A percentile compares a stretch with the other conserved stretches of the same genome.
Conservation (phyloP, 2,888 invertebrate genomes). For the Troides oblongomaculatus region DNA sequence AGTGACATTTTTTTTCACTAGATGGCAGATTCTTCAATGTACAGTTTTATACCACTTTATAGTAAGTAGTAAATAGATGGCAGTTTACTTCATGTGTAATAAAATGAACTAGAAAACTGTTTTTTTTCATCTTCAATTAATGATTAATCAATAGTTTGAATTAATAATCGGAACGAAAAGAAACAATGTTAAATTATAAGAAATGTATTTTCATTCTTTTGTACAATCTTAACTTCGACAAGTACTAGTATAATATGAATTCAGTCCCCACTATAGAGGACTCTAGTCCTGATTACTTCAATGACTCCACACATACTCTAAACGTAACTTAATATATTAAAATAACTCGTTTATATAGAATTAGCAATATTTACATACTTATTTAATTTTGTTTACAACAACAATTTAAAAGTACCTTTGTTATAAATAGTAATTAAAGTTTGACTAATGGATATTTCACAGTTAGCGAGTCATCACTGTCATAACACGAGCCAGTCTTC, state of each 20-base stretch:
- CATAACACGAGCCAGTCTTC: constrained; percentile 87
- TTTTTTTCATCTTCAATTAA: background rate
- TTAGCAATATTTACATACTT: constrained; percentile 43
- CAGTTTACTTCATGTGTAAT: too few species aligned
- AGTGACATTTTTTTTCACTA: too few species aligned
- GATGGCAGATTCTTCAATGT: too few species aligned
- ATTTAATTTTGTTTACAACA: constrained; percentile 44
- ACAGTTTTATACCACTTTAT: too few species aligned
- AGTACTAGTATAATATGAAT: constrained; percentile 7
- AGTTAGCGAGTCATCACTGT: constrained; percentile 46
- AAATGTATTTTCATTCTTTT: constrained; percentile 20
- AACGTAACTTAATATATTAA: constrained; percentile 13
- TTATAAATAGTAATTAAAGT: constrained; percentile 44
- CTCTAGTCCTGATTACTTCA: constrained; percentile 15
- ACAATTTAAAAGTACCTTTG: constrained; percentile 47
- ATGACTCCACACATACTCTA: constrained; percentile 16
- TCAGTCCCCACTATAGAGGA: constrained; percentile 10
- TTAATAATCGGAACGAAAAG: constrained; percentile 1
- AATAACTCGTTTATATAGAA: constrained; percentile 24
- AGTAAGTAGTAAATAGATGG: too few species aligned
- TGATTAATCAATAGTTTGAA: constrained; percentile 12
- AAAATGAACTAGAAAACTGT: too few species aligned
- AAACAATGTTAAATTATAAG: constrained; percentile 9
- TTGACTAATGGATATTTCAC: constrained; percentile 32
- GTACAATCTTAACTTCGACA: constrained; percentile 20